Evolutionary conservation across 2,888 invertebrate genomes (phyloP).

Genomic region (Chymomyza fuscimana): DNA sequence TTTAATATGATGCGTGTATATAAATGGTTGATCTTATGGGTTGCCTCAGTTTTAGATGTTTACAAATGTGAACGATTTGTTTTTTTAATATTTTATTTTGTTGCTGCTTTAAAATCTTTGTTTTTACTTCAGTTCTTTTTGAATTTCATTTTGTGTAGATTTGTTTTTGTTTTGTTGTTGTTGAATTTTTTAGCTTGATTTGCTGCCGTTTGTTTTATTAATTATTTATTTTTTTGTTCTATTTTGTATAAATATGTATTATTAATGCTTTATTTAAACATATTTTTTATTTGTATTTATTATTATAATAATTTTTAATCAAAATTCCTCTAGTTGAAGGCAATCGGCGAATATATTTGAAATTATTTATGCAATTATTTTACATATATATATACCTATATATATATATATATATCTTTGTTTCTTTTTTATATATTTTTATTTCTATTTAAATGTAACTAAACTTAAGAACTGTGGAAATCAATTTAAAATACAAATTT

Average conservation of each 20-base stretch:
- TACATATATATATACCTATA: conserved; percentile 54
- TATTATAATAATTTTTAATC: conserved; percentile 66
- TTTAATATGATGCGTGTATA: background rate
- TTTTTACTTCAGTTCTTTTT: conserved; percentile 77
- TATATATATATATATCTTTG: conserved; percentile 9
- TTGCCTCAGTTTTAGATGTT: conserved; percentile 28
- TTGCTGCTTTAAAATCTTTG: conserved; percentile 75
- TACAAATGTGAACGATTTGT: conserved; percentile 53
- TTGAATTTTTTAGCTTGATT: conserved; percentile 28
- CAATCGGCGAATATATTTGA: conserved; percentile 80
- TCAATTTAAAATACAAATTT: conserved; percentile 50
- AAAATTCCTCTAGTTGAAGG: conserved; percentile 80
- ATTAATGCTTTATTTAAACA: conserved; percentile 43
- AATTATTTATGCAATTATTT: conserved; percentile 76
- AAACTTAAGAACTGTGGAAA: conserved; percentile 59
- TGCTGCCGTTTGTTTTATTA: conserved; percentile 28
- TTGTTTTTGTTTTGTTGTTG: conserved; percentile 38
- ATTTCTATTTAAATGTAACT: conserved; percentile 18
- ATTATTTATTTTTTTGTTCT: conserved; percentile 29
- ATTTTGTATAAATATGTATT: conserved; percentile 39
- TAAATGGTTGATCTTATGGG: background rate
- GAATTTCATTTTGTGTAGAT: conserved; percentile 65
- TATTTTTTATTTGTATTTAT: conserved; percentile 50
- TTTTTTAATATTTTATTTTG: conserved; percentile 41
- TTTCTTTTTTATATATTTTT: conserved; percentile 15